Evolutionary conservation across 2,797 vertebrate species (phyloP), one percentile per base, ranked within the genome.

Genomic region (Galagoides demidoff): DNA sequence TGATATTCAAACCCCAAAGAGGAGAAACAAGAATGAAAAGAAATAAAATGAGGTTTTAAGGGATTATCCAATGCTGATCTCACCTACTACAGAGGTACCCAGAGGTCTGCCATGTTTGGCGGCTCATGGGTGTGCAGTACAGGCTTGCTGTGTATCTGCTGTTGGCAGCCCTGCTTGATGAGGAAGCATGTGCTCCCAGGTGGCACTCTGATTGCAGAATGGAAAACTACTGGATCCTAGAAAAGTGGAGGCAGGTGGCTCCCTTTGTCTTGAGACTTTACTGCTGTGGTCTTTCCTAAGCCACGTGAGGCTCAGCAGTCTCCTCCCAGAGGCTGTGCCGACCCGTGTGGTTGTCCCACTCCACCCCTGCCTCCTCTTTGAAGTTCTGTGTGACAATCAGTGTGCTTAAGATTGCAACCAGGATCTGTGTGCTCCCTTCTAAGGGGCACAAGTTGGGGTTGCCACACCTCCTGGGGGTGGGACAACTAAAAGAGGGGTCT

Each of bases 21-120:
- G 71, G 49, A 92, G 34, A 89, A 49, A 74, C 66, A 22, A 89
- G 49, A 16, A 13, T 78, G 68, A 81, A 86, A 90, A 55, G 71
- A 89, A 92, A 61, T 13, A 29, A 73, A 71, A 23, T 14, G n/a
- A 43, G 71, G 17, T 45, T 90, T 79, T 57, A 27, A 45, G 43
- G 59, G 63, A 14, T 68, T 37, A 52, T 57, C 66, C 17, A 3
- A 1, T 27, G 74, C 49, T 49, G 43, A 37, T 20, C 23, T 71
- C 68, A 55, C 83, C 2, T 43, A 39, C 20, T 14, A 4, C 22
- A 25, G 16, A 8, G 52, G 71, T 2, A 29, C 39, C 64, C 37
- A 39, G 34, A 59, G 49, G 23, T 59, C n/a, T 86, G 87, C 34
- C 23, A 23, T 31, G 31, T 45, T 52, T 0, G 17, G 22, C 17